Base-by-base conservation (phyloP, 2,113 vertebrate species). In the Nesoenas mayeri region DNA sequence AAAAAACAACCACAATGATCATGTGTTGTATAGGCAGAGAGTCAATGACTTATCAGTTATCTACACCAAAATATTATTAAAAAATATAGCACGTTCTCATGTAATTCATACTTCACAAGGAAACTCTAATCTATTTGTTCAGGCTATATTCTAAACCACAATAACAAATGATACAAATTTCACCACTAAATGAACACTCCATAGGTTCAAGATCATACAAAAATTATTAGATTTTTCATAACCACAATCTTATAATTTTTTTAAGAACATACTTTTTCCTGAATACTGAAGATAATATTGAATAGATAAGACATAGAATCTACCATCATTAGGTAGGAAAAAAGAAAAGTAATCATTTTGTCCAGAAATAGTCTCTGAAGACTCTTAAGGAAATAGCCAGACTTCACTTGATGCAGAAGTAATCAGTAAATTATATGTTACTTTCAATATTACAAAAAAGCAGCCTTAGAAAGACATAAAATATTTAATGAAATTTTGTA, bases 401-500 rank as follows among this genome's bases (percentile, higher is more conserved):
- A 89, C 62, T 74, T 91, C 58, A 75, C 38, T 69, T 91, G 88
- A 83, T 54, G 66, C 67, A 95, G 79, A 96, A 95, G 60, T 92
- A 95, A 95, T 66, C 78, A 79, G 57, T 36, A 94, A 96, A 97
- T 94, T 93, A 88, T 12, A 93, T 42, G 53, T 84, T 95, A 85
- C 62, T 82, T 94, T 31, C 85, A 87, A 79, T 94, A 92, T 82
- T 42, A 91, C 65, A 92, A 90, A 85, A 95, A 93, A 32, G 28
- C 70, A 91, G 79, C 51, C 67, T 88, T 64, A 87, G 78, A 71
- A 81, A 96, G 81, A 88, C 34, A 82, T 64, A 83, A 95, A 93
- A 90, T 95, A 95, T 96, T 95, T 95, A 88, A 91, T 77, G 67
- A 94, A 83, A 90, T 93, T 92, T 89, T 57, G 48, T 58, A 73